Base-by-base conservation (phyloP, 2,888 invertebrate genomes). In the Notocelia uddmanniana region DNA sequence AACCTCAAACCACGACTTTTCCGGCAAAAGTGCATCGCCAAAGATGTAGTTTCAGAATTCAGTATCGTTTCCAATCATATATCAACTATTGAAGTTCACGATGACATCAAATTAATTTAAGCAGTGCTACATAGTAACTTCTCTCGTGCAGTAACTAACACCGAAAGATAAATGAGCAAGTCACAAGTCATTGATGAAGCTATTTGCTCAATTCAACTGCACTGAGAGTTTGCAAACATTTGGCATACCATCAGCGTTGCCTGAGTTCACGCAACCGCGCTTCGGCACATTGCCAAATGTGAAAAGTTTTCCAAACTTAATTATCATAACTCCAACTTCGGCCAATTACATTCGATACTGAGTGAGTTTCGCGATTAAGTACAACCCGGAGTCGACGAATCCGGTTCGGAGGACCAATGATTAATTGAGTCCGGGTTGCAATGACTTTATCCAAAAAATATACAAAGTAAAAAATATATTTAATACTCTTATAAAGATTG, bases 291-390 rank as follows among this genome's bases (percentile, higher is more conserved):
- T 57, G 67, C 72, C 72, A 72, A 72, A 72, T 67, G 72, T 67
- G 34, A 62, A 10, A 72, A 72, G 72, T 72, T 72, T 68, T 72
- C 55, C 55, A 21, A 70, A 72, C 72, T 72, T 72, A 68, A 72
- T 72, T 72, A 68, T 68, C 60, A 72, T 72, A 72, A 72, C 60
- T 72, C 50, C 37, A 55, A 57, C 60, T 72, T 72, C 60, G 11
- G 60, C 55, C 48, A 67, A 66, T 71, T 60, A 60, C 23, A 71
- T 59, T 54, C 55, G 68, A 72, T 68, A 62, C 72, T 50, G 23
- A 55, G 23, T 34, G 23, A 55, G 60, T 62, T 62, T 58, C 60
- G 54, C 18, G 37, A 62, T 55, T 54, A 9, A 41, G 11, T 26
- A 52, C 54, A 50, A 48, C 48, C 9, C 8, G 8, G 3, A 45